Percentiles rank a stretch among this genome's conserved stretches.
Evolutionary conservation across 2,113 vertebrate species (phyloP).

Genomic region (Pluvialis apricaria): DNA sequence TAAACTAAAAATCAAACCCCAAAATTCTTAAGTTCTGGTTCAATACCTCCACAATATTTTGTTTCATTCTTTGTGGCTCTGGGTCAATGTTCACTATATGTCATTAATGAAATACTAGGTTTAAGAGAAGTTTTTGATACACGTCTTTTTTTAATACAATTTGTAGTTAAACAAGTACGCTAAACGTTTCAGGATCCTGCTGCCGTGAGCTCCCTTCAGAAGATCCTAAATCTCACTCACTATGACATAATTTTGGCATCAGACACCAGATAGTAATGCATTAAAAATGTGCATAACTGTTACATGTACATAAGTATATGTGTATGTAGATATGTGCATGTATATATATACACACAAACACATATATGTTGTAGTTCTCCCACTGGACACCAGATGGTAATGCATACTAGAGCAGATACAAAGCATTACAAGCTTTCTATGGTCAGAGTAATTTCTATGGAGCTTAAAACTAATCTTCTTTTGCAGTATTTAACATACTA

Average conservation of each 20-base stretch:
- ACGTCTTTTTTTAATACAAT: not conserved
- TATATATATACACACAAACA: not conserved
- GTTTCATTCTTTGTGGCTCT: not conserved
- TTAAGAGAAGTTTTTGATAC: not conserved
- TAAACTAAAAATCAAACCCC: not conserved
- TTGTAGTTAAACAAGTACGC: not conserved
- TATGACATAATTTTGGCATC: not conserved
- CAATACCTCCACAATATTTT: not conserved
- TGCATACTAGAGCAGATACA: not conserved
- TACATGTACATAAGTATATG: accelerated
- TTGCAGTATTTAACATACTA: not conserved
- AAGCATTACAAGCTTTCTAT: not conserved
- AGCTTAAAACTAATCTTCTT: not conserved
- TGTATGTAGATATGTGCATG: not conserved
- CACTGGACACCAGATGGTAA: not conserved
- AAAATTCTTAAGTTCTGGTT: not conserved
- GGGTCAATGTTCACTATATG: not conserved
- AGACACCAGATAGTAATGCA: not conserved
- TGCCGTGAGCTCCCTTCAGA: not conserved
- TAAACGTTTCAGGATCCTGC: not conserved
- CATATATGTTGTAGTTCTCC: not conserved
- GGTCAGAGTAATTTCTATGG: not conserved
- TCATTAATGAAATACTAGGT: not conserved
- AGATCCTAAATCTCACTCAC: not conserved
- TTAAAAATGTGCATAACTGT: not conserved